Evolutionary conservation across 2,888 invertebrate genomes (phyloP), one percentile per base, ranked within the genome.

Genomic region (Chelonus formosanus): DNA sequence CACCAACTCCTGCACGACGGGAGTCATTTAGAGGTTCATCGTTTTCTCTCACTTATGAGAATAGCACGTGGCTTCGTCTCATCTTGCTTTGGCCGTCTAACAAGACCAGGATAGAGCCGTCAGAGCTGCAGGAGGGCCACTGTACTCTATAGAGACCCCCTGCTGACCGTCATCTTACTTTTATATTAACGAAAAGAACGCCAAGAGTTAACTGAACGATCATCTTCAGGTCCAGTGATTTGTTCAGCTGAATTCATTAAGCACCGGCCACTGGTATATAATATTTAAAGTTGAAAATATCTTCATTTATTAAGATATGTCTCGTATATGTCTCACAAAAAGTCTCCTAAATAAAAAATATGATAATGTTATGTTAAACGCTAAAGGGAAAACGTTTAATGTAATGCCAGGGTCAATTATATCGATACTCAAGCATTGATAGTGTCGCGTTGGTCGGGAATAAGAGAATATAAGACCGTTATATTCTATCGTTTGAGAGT

Each of bases 181-280:
- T 83, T 84, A 84, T 83, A 84, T 83, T 83, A 84, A 83, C 80
- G 83, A 82, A 80, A 78, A 79, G 75, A 76, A 80, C 76, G 47
- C 65, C 65, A 64, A 55, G 63, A 52, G 63, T 66, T 65, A 47
- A 58, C 65, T 52, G 54, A 62, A 44, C 50, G 52, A 44, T 47
- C 67, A 34, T 58, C 67, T 63, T 58, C 55, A n/a, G 31, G 43
- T 7, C 45, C 67, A 57, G 56, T 47, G 44, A 44, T n/a, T 43
- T 44, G 34, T 47, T 63, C 36, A 63, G 8, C 3, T 68, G 64
- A 67, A 71, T 73, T 71, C 67, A 73, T 70, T 71, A 72, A 59
- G 60, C 60, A 68, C 64, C 69, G 62, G 66, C 71, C 67, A 58
- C 48, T 36, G 62, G 64, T 59, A n/a, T 20, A 20, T 20, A 20